Percentiles rank a stretch among this genome's conserved stretches.
These are phyloP conservation scores for Notolepis coatsorum DNA, from an alignment of 2,797 vertebrate genomes.

Conservation along the genomic window DNA sequence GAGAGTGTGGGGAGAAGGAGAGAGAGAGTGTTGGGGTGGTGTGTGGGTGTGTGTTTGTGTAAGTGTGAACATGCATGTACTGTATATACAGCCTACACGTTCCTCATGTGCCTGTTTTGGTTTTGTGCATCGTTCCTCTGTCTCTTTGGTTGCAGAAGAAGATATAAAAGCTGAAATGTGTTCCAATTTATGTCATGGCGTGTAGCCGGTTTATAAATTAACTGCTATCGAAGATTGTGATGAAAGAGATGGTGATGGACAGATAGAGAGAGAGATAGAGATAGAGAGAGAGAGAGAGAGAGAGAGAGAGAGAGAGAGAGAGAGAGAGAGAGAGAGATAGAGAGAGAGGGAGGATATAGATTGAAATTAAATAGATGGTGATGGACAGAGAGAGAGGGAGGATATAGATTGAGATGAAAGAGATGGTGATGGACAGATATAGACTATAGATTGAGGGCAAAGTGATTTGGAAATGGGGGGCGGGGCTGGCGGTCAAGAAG, in stretches of 20 bases:
- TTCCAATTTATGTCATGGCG: slow-evolving; percentile 10
- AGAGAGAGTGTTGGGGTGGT: slow-evolving; percentile 15
- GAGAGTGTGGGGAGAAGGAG: too few relatives aligned
- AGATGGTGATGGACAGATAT: not conserved
- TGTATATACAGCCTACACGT: not conserved
- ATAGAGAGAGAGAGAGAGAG: not conserved
- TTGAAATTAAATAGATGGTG: not conserved
- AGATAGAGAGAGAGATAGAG: not conserved
- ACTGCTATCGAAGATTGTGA: slow-evolving; percentile 25
- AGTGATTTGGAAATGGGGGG: too few relatives aligned
- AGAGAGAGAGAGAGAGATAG: not conserved
- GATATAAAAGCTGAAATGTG: slow-evolving; percentile 18
- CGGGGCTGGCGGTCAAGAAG: too few relatives aligned
- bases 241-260: slow-evolving; percentile 16
- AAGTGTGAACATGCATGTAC: slow-evolving; percentile 11
- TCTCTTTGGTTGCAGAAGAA: slow-evolving; percentile 10
- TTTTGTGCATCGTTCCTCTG: slow-evolving; percentile 9
- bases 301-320: slow-evolving; percentile 9
- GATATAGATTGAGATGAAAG: not conserved
- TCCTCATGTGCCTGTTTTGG: slow-evolving; percentile 15
- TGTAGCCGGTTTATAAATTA: slow-evolving; percentile 21
- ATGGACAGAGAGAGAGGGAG: not conserved
- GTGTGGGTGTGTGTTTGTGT: slow-evolving; percentile 15
- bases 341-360: slow-evolving; percentile 2
- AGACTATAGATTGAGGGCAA: too few relatives aligned